These are phyloP conservation scores for Yponomeuta malinellus DNA, from an alignment of 2,888 invertebrate species.

Conservation along the genomic window DNA sequence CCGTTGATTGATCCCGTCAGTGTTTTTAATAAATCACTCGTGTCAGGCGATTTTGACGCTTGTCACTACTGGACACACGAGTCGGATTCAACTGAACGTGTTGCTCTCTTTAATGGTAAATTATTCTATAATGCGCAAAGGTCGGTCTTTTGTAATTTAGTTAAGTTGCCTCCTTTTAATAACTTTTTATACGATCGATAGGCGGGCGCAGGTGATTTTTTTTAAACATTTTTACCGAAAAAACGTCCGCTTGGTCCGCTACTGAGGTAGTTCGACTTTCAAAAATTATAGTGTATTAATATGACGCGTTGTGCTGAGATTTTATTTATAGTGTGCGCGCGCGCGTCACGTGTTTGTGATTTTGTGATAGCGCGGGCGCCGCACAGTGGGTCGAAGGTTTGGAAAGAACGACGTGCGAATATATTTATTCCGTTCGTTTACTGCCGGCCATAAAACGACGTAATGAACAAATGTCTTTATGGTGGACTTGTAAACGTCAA, in stretches of 20 bases:
- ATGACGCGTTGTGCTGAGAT: conserved; percentile 50
- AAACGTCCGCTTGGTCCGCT: conserved; percentile 43
- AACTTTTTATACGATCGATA: conserved; percentile 54
- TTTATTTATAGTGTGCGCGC: conserved; percentile 60
- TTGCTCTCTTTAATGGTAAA: conserved; percentile 49
- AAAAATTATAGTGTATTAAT: conserved; percentile 71
- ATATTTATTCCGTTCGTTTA: conserved; percentile 52
- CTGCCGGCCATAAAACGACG: conserved; percentile 52
- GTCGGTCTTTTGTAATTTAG: conserved; percentile 72
- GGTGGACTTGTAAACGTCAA: conserved; percentile 68
- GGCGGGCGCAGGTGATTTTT: conserved; percentile 60
- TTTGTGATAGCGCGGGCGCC: conserved; percentile 18
- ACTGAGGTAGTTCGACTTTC: conserved; percentile 70
- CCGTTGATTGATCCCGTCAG: conserved; percentile 61
- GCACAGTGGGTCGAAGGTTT: conserved; percentile 25
- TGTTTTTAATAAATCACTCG: conserved; percentile 61
- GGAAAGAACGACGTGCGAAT: conserved; percentile 54
- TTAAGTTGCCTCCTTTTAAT: conserved; percentile 74
- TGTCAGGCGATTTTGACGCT: conserved; percentile 63
- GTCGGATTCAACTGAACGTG: conserved; percentile 47
- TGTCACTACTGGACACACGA: conserved; percentile 58
- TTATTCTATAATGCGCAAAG: conserved; percentile 69
- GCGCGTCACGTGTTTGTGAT: conserved; percentile 27
- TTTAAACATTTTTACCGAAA: conserved; percentile 35
- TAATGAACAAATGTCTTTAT: conserved; percentile 70